Base-by-base conservation (phyloP, 2,113 vertebrate genomes). In the Pseudorhombus dupliciocellatus region DNA sequence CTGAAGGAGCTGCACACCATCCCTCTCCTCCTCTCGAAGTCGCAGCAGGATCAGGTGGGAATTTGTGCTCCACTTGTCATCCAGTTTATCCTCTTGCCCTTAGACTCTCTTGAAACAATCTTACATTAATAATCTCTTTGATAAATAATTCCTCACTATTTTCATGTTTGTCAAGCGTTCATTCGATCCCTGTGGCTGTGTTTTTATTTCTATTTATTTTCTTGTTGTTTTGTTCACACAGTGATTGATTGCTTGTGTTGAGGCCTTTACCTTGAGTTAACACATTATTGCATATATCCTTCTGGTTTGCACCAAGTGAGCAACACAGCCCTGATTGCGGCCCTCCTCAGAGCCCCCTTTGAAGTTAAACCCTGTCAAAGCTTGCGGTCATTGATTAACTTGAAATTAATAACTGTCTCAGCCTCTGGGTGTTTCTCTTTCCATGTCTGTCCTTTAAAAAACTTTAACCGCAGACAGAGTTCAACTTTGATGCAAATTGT, bases 21-120 rank as follows among this genome's bases (percentile, higher is more conserved):
- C 61, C 16, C 20, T 21, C 24, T 3, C 46, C 42, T 18, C 42
- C 59, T 80, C 73, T 66, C 20, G 7, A 48, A 59, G 46, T 73
- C 14, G 7, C 20, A 7, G 54, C 44, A 57, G 62, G 69, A 83
- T 86, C 83, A 81, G 73, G 83, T 88, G 79, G 77, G 64, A 79
- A 64, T 84, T 83, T 84, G 68, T 79, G 79, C 76, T 79, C 65
- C 76, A 74, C 70, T 77, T 77, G 79, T 75, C 60, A 26, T 68
- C 69, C 80, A 66, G 77, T 83, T 84, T 73, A 77, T 85, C 70
- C 58, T 81, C 75, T 85, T 68, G 1, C 78, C 56, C 56, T 37
- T 34, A 46, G 11, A 5, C 73, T 53, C 72, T 53, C 70, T 74
- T 34, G 59, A 71, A 70, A 24, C 5, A 3, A 63, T 80, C 57